Evolutionary conservation across 2,888 invertebrate genomes (phyloP), one percentile per base, ranked within the genome.

Genomic region (Perithous albicinctus): DNA sequence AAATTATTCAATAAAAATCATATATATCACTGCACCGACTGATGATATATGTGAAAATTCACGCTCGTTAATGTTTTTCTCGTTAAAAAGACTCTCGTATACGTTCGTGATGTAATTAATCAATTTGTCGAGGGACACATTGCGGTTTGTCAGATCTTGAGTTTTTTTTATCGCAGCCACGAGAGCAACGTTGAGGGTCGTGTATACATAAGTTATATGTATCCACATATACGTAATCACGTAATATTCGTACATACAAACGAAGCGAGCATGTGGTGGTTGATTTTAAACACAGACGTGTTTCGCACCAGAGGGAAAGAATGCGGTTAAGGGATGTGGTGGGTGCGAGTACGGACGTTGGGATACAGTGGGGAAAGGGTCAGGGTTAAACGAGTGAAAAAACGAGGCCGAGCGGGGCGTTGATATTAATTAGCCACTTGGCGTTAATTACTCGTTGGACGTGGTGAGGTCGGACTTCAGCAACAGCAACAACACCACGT

Each of bases 401-500:
- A 69, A 72, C 73, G 74, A 32, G 64, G 56, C 41, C 69, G 72
- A 38, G 69, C 77, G 73, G 70, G 70, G 83, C 80, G 82, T 82
- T 84, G 85, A 85, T 86, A 86, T 86, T 85, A 86, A 86, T 86
- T 85, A 86, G 83, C 84, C 85, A 85, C 86, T 86, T 85, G 84
- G 79, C 85, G 85, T 85, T 86, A 85, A 86, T 86, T 86, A 86
- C 84, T 79, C 82, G 82, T 85, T 75, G 78, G 10, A 69, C 77
- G 77, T 69, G 72, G 77, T 67, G 35, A 73, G 67, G 46, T 63
- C 67, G 80, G 77, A 81, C 81, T 38, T 46, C 15, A 63, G 20
- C 51, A 51, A 51, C 20, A 10, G 51, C 51, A 51, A 1, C 51
- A 23, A 46, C 48, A 73, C 67, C 80, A 78, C 74, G 74, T 78